Evolutionary conservation across 2,888 invertebrate genomes (phyloP).

Genomic region (Trissonchulus sp.): DNA sequence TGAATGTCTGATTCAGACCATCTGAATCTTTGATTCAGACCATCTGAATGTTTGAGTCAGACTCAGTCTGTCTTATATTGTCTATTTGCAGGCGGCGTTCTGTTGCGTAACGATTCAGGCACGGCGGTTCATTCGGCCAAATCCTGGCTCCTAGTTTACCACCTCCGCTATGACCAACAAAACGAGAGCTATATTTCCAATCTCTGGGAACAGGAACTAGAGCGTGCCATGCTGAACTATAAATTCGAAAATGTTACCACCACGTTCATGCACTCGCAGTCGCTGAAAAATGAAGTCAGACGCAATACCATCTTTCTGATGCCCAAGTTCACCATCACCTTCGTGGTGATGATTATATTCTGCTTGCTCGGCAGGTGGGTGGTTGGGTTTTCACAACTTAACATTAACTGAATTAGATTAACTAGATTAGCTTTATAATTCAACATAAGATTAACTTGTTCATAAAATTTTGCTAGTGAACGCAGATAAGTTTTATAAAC

Average conservation of each 20-base stretch:
- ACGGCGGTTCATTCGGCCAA: slow-evolving; percentile 53
- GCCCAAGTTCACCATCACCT: slow-evolving; percentile 25
- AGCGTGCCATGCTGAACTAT: slow-evolving; percentile 12
- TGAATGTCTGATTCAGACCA: too few relatives aligned
- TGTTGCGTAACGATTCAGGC: too few relatives aligned
- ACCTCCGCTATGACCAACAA: not conserved
- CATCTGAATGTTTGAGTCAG: too few relatives aligned
- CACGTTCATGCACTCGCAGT: slow-evolving; percentile 58
- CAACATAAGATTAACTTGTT: too few relatives aligned
- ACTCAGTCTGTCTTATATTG: too few relatives aligned
- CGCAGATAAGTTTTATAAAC: too few relatives aligned
- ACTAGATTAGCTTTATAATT: too few relatives aligned
- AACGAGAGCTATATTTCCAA: slow-evolving; percentile 47
- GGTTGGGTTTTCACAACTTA: too few relatives aligned
- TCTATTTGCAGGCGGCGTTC: too few relatives aligned
- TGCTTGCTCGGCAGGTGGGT: slow-evolving; percentile 65
- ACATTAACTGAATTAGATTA: too few relatives aligned
- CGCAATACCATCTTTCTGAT: slow-evolving; percentile 69
- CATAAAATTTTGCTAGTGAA: too few relatives aligned
- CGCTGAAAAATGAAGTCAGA: slow-evolving; percentile 79
- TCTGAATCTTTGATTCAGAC: too few relatives aligned
- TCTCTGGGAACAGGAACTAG: slow-evolving; percentile 26
- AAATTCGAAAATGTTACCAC: not conserved
- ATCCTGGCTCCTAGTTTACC: slow-evolving; percentile 19
- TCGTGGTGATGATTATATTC: slow-evolving; percentile 38